These are phyloP conservation scores for Spizaetus ornatus DNA, from an alignment of 2,113 vertebrate species.

Conservation along the genomic window DNA sequence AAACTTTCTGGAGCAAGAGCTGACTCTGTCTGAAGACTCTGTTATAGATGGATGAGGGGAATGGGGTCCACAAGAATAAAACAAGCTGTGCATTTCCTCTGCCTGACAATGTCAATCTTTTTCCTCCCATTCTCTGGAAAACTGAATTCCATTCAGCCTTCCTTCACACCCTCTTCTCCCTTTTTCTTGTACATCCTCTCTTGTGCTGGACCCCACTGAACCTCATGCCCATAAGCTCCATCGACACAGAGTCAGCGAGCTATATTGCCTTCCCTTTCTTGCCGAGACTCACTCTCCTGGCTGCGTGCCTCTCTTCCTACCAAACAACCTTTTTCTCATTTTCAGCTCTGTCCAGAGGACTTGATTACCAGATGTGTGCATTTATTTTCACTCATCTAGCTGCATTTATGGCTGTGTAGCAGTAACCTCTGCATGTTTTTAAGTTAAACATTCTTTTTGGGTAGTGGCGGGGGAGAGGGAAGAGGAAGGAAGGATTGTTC, in stretches of 20 bases:
- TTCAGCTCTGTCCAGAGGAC: neutral
- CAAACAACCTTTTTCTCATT: neutral
- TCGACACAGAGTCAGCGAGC: fast-evolving
- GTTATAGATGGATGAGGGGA: neutral
- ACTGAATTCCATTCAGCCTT: neutral
- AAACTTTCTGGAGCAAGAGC: neutral
- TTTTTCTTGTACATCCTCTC: neutral
- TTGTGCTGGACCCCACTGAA: neutral
- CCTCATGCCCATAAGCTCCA: neutral
- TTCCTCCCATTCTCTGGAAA: neutral
- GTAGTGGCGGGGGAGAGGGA: neutral
- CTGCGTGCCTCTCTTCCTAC: neutral
- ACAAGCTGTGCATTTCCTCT: neutral
- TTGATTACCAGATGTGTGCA: neutral
- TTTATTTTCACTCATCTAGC: neutral
- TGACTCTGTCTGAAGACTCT: neutral
- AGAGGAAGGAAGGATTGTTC: neutral
- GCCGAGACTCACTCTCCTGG: neutral
- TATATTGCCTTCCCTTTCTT: neutral
- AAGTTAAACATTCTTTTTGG: neutral
- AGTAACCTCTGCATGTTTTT: neutral
- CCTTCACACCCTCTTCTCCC: neutral
- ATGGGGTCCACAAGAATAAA: neutral
- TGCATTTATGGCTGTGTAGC: neutral
- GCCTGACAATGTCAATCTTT: neutral